Percentiles rank a stretch among this genome's conserved stretches.
Conservation (phyloP, 2,888 invertebrate species). For the Cheilosia variabilis region DNA sequence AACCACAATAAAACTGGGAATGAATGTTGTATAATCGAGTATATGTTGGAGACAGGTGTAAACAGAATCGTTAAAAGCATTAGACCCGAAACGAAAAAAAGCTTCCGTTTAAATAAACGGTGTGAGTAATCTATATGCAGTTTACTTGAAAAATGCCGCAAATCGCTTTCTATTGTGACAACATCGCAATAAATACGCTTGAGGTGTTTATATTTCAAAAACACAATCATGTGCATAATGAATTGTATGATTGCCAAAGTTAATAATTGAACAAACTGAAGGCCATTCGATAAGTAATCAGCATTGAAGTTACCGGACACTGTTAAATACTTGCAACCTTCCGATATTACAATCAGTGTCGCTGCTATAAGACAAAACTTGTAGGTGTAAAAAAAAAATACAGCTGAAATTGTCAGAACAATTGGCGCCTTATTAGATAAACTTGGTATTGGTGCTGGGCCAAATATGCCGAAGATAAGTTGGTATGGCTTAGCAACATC, state of each 20-base stretch:
- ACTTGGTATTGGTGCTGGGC: constrained; percentile 50
- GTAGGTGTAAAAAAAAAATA: constrained; percentile 21
- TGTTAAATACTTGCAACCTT: constrained; percentile 26
- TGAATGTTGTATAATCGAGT: neutral
- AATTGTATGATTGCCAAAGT: constrained; percentile 41
- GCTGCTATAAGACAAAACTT: constrained; percentile 30
- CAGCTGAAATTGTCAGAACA: neutral
- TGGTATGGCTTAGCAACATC: constrained; percentile 50
- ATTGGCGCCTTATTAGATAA: neutral
- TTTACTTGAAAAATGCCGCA: constrained; percentile 33
- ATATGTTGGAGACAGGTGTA: constrained; percentile 7
- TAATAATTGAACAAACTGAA: constrained; percentile 41
- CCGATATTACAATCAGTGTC: constrained; percentile 19
- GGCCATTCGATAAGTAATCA: constrained; percentile 45
- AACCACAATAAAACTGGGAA: constrained; percentile 28
- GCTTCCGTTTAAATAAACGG: constrained; percentile 35
- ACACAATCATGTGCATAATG: constrained; percentile 50
- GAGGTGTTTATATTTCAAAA: constrained; percentile 37
- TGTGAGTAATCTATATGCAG: constrained; percentile 6
- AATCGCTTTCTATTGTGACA: constrained; percentile 32
- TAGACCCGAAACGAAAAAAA: constrained; percentile 31
- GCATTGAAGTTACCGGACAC: neutral
- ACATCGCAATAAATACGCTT: constrained; percentile 37
- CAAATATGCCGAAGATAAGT: constrained; percentile 44
- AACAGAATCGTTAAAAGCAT: constrained; percentile 51